Evolutionary conservation across 2,888 invertebrate species (phyloP).

Genomic region (Balanococcus diminutus): DNA sequence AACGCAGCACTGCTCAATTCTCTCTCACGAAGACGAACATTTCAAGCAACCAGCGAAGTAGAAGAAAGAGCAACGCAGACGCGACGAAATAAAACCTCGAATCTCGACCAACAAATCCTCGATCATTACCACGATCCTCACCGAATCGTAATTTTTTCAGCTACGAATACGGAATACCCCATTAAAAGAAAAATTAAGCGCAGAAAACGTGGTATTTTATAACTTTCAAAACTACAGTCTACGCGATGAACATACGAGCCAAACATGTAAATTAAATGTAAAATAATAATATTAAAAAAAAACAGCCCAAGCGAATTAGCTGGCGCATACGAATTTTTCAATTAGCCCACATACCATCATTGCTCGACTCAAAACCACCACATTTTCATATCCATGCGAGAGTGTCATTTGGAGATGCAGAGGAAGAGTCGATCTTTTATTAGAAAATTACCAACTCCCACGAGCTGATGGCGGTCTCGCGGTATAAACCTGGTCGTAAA

Average conservation of each 20-base stretch:
- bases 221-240: background rate
- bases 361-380: background rate
- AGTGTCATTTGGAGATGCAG: background rate
- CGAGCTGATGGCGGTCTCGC: background rate
- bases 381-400: background rate
- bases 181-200: slow-evolving; percentile 4
- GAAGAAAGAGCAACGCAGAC: too few species aligned
- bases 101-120: background rate
- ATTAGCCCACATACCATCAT: slow-evolving; percentile 2
- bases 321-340: slow-evolving; percentile 14
- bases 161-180: background rate
- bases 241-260: background rate
- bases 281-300: background rate
- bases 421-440: background rate
- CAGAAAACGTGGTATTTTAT: background rate
- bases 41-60: background rate
- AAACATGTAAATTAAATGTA: background rate
- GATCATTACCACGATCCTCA: background rate
- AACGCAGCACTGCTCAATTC: background rate
- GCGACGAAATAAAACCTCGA: background rate
- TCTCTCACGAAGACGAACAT: background rate
- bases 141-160: slow-evolving; percentile 12
- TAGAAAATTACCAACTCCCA: slow-evolving; percentile 15
- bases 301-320: slow-evolving; percentile 4
- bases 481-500: background rate